phyloP scores from a whole-genome alignment of 2,797 vertebrate species.

The Tapera naevia region DNA sequence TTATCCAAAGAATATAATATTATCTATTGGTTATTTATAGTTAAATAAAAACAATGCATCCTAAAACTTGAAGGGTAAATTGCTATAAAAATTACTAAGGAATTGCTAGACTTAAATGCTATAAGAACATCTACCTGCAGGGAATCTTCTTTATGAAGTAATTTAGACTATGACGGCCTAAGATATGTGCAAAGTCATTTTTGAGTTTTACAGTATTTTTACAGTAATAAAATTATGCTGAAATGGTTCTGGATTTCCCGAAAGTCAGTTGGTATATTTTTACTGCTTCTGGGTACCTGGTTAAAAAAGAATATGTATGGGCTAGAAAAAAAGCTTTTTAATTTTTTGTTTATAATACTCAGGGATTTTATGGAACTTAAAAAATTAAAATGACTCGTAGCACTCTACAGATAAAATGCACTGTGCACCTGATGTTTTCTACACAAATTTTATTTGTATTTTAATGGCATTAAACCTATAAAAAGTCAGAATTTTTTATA shows the following conservation, averaged over 20 bases:
- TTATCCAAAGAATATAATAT: neutral
- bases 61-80: neutral
- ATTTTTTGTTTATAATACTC: neutral
- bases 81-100: conserved; percentile 4
- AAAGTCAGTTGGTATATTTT: conserved; percentile 10
- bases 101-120: neutral
- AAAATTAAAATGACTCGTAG: conserved; percentile 33
- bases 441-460: neutral
- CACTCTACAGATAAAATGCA: neutral
- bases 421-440: neutral
- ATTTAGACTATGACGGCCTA: conserved; percentile 30
- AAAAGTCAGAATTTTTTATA: neutral
- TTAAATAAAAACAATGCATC: neutral
- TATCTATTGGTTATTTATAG: neutral
- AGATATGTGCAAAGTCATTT: conserved; percentile 10
- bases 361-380: neutral
- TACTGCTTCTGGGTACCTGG: neutral
- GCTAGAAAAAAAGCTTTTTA: neutral
- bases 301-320: conserved; percentile 14
- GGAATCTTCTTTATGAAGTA: conserved; percentile 16
- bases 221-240: conserved; percentile 32
- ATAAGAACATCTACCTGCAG: neutral
- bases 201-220: conserved; percentile 28
- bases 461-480: neutral
- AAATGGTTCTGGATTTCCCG: neutral